Base-by-base conservation (phyloP, 2,113 vertebrate species). In the Psephotus haematonotus region DNA sequence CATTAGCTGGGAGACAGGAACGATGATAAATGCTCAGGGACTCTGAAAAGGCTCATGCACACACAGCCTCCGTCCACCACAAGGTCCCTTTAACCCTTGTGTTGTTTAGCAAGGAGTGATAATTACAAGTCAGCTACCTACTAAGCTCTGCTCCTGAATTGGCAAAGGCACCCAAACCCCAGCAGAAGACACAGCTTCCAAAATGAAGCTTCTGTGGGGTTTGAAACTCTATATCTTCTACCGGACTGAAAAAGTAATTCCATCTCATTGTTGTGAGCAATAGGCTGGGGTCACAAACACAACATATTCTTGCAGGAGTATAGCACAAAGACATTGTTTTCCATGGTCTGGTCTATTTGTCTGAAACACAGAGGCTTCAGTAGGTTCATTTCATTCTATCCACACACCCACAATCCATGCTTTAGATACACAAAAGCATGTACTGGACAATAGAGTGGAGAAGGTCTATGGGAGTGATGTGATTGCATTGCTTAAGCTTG, bases 1-100 rank as follows among this genome's bases (percentile, higher is more conserved):
- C 97, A 97, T 97, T 98, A 98, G 95, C 86, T 83, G 55, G 46
- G 87, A 98, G 94, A 95, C 94, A 95, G 90, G 85, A 97, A 93
- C 6, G 47, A 97, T 97, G 96, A 97, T 92, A 93, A 96, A 97
- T 96, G 90, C 77, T 80, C 57, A 24, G 92, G 93, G 92, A 93
- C 55, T 39, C 91, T 85, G 83, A 93, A 95, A 93, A 87, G 86
- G 86, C 86, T 93, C 87, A 69, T 89, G 78, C 91, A 89, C 46
- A 88, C 80, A 74, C 29, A 79, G 83, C 25, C 74, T 90, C 49
- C 31, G 53, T 92, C 91, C 67, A 59, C 67, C 79, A 74, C 77
- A 39, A 85, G 78, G 81, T 43, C 91, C 84, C 6, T 92, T 96
- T 95, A 96, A 95, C 83, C 88, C 93, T 82, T 70, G n/a, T n/a